Evolutionary conservation across 2,113 vertebrate genomes (phyloP), one percentile per base, ranked within the genome.

Genomic region (Bostrychus sinensis): DNA sequence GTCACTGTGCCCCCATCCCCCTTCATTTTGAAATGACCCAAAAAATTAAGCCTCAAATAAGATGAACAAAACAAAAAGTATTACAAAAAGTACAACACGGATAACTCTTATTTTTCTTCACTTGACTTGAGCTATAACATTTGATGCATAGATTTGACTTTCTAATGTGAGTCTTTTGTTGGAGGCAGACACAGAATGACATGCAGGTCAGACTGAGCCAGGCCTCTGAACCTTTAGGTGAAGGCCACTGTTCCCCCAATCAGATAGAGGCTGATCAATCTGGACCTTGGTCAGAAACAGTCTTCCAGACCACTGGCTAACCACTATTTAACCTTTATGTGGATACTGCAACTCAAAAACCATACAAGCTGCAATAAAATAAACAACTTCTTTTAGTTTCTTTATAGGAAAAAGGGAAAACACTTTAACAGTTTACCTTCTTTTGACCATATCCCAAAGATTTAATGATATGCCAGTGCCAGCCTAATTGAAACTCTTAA

Each of bases 401-500:
- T 62, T 26, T 46, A 42, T n/a, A 20, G 5, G 36, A 42, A 46
- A 62, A 62, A 60, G 26, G n/a, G 55, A 7, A 67, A 74, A 67
- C 25, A 41, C 56, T 69, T 71, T 7, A 25, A 16, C 62, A 51
- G n/a, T n/a, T n/a, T n/a, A n/a, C n/a, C n/a, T n/a, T n/a, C 30
- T 56, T 69, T 63, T 64, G 28, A 64, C 61, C 36, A 65, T 60
- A 78, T 77, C 23, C 56, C 36, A 62, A 56, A 42, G 41, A 74
- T 75, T 77, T 80, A 86, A 84, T 84, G 70, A 85, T 75, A 81
- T 81, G 62, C 65, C 56, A 0, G 48, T 4, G 48, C 34, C 56
- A 62, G 71, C 64, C 69, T 86, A 62, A 82, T 85, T 84, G 85
- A 78, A 82, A 86, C 75, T 75, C 80, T 80, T 77, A 77, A 65